Evolutionary conservation across 2,797 vertebrate genomes (phyloP), one percentile per base, ranked within the genome.

Genomic region (Periparus ater): DNA sequence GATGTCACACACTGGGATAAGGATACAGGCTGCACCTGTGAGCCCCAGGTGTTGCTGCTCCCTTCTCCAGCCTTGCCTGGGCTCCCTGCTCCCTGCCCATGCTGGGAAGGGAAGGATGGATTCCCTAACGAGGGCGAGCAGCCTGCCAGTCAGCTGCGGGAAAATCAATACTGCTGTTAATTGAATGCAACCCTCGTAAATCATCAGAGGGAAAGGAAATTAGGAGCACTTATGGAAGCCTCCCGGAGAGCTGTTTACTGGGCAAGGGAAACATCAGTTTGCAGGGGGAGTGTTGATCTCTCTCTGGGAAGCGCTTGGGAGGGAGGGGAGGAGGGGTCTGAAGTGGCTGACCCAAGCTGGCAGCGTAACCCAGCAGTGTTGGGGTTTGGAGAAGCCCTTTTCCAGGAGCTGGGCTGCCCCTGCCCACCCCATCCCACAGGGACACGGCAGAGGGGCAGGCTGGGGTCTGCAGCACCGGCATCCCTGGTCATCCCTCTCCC

Each of bases 141-240:
- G 94, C 54, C 48, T 73, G 88, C 94, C 89, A 84, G 79, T 93
- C 97, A 94, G 85, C 95, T 88, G 95, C 7, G 11, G 68, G 32
- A 80, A 79, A 93, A 95, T 97, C 97, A 53, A 97, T 97, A 42
- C 60, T 1, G 5, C 80, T 12, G 48, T 88, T 97, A 96, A 97
- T 96, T 93, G 96, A 97, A 97, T 82, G 86, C 93, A 95, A 60
- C 89, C 88, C 90, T 94, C 29, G 11, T 97, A 96, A 95, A 96
- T 97, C 95, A 89, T 34, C 83, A 25, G 79, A 86, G n/a, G 79
- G 71, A 36, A 40, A 68, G 15, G 51, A 88, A 94, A 94, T 96
- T 83, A 91, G 88, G 61, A 89, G 65, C 95, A 36, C 82, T 91
- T 92, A 83, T 30, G 17, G 26, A 30, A 81, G 82, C 40, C 6